Evolutionary conservation across 2,797 vertebrate species (phyloP).

Genomic region (Chaetophractus vellerosus): DNA sequence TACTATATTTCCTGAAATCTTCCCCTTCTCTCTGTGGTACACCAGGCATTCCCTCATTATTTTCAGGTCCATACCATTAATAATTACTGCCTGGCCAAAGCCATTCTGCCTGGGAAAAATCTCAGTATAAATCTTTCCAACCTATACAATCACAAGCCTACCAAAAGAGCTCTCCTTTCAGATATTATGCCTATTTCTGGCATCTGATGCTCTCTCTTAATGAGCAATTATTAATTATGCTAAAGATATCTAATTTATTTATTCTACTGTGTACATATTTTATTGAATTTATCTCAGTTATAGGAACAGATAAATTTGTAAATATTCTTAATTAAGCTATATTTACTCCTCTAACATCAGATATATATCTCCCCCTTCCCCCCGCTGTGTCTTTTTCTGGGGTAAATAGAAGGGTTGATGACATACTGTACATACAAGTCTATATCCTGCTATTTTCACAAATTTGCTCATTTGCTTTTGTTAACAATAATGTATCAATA

Average conservation of each 20-base stretch:
- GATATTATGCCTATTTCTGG: not conserved
- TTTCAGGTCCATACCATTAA: not conserved
- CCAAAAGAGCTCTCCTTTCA: not conserved
- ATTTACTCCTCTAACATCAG: not conserved
- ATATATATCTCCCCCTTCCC: not conserved
- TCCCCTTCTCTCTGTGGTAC: not conserved
- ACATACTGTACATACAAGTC: not conserved
- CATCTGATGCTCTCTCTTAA: not conserved
- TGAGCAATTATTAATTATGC: not conserved
- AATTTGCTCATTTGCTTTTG: not conserved
- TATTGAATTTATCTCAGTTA: not conserved
- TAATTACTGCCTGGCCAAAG: not conserved
- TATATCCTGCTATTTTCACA: not conserved
- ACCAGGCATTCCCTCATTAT: not conserved
- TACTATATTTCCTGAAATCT: not conserved
- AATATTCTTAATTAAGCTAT: constrained; percentile 9
- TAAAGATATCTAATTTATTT: not conserved
- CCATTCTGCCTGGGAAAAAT: not conserved
- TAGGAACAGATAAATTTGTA: not conserved
- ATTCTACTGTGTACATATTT: not conserved
- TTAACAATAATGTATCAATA: no score
- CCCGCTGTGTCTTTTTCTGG: not conserved
- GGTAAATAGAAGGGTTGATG: not conserved
- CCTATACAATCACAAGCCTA: not conserved
- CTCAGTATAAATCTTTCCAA: not conserved